Evolutionary conservation across 2,888 invertebrate genomes (phyloP), one percentile per base, ranked within the genome.

Genomic region (Rhingia campestris): DNA sequence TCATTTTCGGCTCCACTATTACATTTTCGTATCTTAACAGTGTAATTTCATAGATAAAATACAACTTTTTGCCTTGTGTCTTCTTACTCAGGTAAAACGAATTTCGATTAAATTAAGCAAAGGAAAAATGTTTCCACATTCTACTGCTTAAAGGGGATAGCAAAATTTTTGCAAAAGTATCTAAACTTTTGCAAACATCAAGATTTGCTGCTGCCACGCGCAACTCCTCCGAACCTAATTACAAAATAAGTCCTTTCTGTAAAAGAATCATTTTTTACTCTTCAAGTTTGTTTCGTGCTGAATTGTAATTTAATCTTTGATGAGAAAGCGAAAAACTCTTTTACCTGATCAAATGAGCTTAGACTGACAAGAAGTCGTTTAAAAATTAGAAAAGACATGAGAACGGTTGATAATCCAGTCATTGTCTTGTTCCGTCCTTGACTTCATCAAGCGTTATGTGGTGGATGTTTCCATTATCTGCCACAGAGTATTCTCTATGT

Each of bases 201-300:
- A 22, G 22, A 22, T 22, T 22, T 22, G 22, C 22, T 2, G 22
- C n/a, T 43, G 43, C 12, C 43, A 12, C 12, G 10, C 10, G 47
- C 35, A 47, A 30, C 61, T 30, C 22, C 22, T 9, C 10, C 4
- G 41, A 14, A 30, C 7, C 64, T 51, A 64, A 64, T 64, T 64
- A 39, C 35, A 9, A 63, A 49, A 6, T 6, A 49, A 51, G 64
- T 51, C 2, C 2, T 2, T 22, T 22, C 22, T 22, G 22, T 22
- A 22, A 22, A 22, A 2, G 22, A 22, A 22, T 22, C 22, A 22
- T 22, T n/a, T 43, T n/a, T 43, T 12, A 10, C 43, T 45, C 32
- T 37, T 32, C 6, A 39, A 63, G 6, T 63, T 63, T 37, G 49
- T n/a, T 49, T 49, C 37, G n/a, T 45, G 12, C 22, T 33, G 6